Percentiles rank a stretch among this genome's conserved stretches.
Evolutionary conservation across 2,113 vertebrate genomes (phyloP).

Genomic region (Nestor notabilis): DNA sequence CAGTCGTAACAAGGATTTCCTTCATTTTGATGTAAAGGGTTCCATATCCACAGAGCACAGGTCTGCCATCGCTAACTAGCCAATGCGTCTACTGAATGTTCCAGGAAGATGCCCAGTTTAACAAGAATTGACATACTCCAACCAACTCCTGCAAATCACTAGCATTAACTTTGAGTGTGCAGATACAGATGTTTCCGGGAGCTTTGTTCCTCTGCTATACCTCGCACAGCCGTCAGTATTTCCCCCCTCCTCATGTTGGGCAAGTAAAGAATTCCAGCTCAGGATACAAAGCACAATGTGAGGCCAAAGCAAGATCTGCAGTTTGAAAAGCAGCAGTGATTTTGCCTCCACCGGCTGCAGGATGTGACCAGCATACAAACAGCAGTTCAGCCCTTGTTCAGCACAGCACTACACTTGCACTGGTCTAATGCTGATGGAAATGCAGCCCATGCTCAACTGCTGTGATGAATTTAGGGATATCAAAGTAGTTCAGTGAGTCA

Average conservation of each 20-base stretch:
- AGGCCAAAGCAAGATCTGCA: neutral
- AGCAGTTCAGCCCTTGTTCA: fast-evolving
- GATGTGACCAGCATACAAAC: neutral
- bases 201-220: neutral
- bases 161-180: neutral
- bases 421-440: neutral
- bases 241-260: fast-evolving
- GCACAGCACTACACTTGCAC: fast-evolving
- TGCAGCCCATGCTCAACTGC: neutral
- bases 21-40: neutral
- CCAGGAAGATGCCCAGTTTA: neutral
- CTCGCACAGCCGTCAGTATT: neutral
- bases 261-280: neutral
- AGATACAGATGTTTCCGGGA: neutral
- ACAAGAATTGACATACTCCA: neutral
- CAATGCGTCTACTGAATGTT: neutral
- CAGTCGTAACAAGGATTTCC: neutral
- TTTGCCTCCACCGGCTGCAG: neutral
- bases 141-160: neutral
- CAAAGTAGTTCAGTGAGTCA: neutral
- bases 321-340: neutral
- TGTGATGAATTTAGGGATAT: neutral
- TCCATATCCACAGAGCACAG: neutral
- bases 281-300: neutral
- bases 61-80: neutral